These are phyloP conservation scores for Eugnorisma glareosa DNA, from an alignment of 2,888 invertebrate species.

Conservation along the genomic window DNA sequence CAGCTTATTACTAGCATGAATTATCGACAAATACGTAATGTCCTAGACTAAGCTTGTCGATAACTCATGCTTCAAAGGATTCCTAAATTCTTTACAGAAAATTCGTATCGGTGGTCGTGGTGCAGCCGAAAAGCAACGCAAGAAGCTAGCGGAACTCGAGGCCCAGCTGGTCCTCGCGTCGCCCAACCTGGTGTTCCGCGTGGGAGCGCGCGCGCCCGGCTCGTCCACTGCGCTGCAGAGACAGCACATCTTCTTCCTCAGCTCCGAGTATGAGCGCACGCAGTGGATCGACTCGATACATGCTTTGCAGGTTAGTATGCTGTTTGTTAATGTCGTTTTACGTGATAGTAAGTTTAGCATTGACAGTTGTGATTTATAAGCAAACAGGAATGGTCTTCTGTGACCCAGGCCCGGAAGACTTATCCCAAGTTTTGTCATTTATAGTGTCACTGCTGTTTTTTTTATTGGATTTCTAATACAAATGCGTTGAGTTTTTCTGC, in stretches of 20 bases:
- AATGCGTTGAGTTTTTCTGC: not conserved
- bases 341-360: not conserved
- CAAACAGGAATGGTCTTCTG: not conserved
- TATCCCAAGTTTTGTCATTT: not conserved
- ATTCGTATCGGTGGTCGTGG: conserved; percentile 91
- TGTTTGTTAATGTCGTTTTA: not conserved
- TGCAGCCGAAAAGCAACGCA: conserved; percentile 95
- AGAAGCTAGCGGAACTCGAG: conserved; percentile 97
- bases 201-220: conserved; percentile 93
- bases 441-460: not conserved
- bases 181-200: conserved; percentile 96
- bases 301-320: conserved; percentile 92
- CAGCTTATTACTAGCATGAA: not conserved
- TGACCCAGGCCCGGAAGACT: not conserved
- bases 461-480: not conserved
- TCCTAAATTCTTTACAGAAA: conserved; percentile 82
- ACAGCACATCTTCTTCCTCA: conserved; percentile 96
- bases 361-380: not conserved
- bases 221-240: conserved; percentile 89
- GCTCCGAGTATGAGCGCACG: conserved; percentile 97
- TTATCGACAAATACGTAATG: not conserved
- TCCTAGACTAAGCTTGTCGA: no score
- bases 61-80: no score
- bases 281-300: conserved; percentile 98
- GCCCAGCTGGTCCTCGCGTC: conserved; percentile 97